A percentile compares a stretch with the other conserved stretches of the same genome.
Evolutionary conservation across 2,888 invertebrate genomes (phyloP).

Genomic region (Allacma fusca): DNA sequence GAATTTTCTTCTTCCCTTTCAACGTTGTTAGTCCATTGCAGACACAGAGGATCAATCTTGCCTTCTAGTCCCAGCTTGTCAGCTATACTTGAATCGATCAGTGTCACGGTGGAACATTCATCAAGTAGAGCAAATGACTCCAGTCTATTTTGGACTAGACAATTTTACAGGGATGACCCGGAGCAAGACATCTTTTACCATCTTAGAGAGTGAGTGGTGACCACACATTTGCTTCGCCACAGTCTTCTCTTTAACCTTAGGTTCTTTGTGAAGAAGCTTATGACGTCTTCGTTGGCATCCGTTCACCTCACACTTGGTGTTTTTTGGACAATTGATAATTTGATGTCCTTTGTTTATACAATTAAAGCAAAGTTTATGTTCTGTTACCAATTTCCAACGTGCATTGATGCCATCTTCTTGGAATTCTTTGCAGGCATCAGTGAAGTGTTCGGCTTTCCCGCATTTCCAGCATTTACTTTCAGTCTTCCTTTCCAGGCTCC

Average conservation of each 20-base stretch:
- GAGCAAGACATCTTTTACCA: not conserved
- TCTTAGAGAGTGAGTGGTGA: not conserved
- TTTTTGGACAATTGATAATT: not conserved
- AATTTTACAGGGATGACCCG: not conserved
- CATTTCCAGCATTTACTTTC: too few species aligned
- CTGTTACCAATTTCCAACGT: too few species aligned
- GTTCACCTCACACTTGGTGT: not conserved
- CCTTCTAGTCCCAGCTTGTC: conserved; percentile 33
- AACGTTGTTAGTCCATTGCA: not conserved
- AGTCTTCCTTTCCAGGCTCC: too few species aligned
- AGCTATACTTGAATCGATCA: conserved; percentile 23
- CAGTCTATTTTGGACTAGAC: not conserved
- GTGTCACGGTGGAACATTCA: conserved; percentile 31
- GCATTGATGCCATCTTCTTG: too few species aligned
- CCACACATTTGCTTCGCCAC: not conserved
- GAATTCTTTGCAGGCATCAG: too few species aligned
- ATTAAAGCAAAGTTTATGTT: too few species aligned
- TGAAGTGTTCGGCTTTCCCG: too few species aligned
- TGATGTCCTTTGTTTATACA: not conserved
- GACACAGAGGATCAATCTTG: not conserved
- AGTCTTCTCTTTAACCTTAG: not conserved
- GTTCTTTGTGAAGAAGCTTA: not conserved
- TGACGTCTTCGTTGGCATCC: not conserved
- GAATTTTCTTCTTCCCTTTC: not conserved
- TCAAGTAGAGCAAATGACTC: conserved; percentile 13